Evolutionary conservation across 2,113 vertebrate species (phyloP).

Genomic region (Athene cunicularia): DNA sequence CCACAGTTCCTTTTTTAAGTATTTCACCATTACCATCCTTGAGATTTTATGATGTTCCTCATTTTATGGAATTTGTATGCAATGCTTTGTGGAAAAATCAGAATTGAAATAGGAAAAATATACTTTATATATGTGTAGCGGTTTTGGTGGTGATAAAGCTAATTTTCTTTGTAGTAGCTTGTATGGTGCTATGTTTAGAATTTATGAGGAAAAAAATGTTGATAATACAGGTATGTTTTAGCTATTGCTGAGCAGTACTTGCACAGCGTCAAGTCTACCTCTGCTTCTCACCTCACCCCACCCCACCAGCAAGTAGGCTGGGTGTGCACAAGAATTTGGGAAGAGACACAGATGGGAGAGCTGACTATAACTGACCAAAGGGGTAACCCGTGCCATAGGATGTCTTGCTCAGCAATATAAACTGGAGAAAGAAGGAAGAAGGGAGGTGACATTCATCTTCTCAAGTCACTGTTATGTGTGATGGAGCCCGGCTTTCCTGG

Average conservation of each 20-base stretch:
- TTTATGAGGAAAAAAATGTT: neutral
- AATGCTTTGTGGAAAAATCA: neutral
- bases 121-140: too few species aligned
- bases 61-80: neutral
- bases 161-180: neutral
- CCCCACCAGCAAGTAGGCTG: accelerated
- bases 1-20: neutral
- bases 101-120: neutral
- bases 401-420: neutral
- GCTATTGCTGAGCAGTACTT: neutral
- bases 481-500: neutral
- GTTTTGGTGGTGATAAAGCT: neutral
- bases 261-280: neutral
- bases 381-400: accelerated
- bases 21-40: neutral
- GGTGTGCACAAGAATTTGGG: neutral
- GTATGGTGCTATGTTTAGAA: neutral
- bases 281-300: neutral
- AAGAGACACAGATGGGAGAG: neutral
- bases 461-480: accelerated
- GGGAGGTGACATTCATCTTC: accelerated
- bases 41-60: neutral
- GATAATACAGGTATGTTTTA: neutral
- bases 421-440: neutral
- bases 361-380: neutral